A percentile compares a stretch with the other conserved stretches of the same genome.
Conservation (phyloP, 1,140 invertebrate genomes). For the Tetramorium alpestre region DNA sequence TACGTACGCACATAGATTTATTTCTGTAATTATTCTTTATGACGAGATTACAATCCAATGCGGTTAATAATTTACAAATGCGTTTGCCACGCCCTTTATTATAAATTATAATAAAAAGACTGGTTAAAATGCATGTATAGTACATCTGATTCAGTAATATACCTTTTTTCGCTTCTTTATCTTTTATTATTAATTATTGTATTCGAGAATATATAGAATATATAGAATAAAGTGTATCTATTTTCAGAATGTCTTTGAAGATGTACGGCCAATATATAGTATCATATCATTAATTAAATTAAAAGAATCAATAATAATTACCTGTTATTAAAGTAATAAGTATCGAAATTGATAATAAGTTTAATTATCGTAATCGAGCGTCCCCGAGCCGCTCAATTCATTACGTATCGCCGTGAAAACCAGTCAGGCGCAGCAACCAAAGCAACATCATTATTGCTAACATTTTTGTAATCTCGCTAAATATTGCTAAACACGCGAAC, state of each 20-base stretch:
- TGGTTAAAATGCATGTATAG: too few relatives aligned
- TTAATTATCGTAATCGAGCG: conserved; percentile 16
- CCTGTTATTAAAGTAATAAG: conserved; percentile 11
- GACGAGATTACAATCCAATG: neutral
- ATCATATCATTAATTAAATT: neutral
- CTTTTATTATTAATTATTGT: neutral
- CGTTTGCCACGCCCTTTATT: neutral
- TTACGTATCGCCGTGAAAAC: neutral
- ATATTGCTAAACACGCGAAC: neutral
- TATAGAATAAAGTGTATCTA: neutral
- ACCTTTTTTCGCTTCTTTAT: neutral
- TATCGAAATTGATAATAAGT: conserved; percentile 2
- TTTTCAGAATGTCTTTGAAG: neutral
- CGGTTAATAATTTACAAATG: conserved; percentile 1
- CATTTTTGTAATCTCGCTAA: neutral
- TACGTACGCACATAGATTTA: neutral
- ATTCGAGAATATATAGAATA: neutral
- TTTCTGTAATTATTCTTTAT: neutral
- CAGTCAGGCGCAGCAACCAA: neutral
- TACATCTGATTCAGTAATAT: neutral
- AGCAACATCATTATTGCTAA: neutral
- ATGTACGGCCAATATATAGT: neutral
- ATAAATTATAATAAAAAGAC: neutral
- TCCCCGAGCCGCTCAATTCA: neutral
- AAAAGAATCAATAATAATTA: neutral